Base-by-base conservation (phyloP, 2,888 invertebrate species). In the Epistrophella euchroma region DNA sequence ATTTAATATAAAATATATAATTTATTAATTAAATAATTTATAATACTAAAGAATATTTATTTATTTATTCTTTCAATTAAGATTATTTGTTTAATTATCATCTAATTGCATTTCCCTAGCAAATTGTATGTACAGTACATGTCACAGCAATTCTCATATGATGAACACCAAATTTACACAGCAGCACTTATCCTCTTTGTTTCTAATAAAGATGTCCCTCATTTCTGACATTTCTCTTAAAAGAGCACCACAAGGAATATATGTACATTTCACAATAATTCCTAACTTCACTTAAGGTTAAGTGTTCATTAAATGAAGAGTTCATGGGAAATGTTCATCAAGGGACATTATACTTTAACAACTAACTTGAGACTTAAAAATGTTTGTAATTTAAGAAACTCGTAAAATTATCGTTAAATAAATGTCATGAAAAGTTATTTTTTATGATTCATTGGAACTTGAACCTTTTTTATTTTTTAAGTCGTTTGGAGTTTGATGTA, bases 331-430 rank as follows among this genome's bases (percentile, higher is more conserved):
- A 37, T 35, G 15, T 60, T 60, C 19, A 60, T 40, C 19, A 15
- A 40, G 37, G 7, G 37, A 22, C 40, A 7, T 40, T 40, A 60
- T 40, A 37, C 32, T 28, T 28, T n/a, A 25, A 25, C 37, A 22
- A 37, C 56, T 19, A 9, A 2, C 60, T 40, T 19, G 37, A 58
- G 2, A 37, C 0, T 4, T 22, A 37, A 37, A 58, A 58, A 37
- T 6, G 19, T 58, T 37, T n/a, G 22, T 15, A 40, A 2, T 60
- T 60, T 22, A 60, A 22, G 17, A 22, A 1, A 40, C 19, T 40
- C 60, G 40, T 60, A 15, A 40, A 37, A 7, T 22, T 40, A 19
- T 40, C 22, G 19, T 60, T 60, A 60, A 60, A 37, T 40, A 22
- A 40, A 4, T 19, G 22, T 37, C 37, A 22, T 60, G 9, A 60